phyloP scores from a whole-genome alignment of 2,113 vertebrate genomes.

The Calonectris borealis region DNA sequence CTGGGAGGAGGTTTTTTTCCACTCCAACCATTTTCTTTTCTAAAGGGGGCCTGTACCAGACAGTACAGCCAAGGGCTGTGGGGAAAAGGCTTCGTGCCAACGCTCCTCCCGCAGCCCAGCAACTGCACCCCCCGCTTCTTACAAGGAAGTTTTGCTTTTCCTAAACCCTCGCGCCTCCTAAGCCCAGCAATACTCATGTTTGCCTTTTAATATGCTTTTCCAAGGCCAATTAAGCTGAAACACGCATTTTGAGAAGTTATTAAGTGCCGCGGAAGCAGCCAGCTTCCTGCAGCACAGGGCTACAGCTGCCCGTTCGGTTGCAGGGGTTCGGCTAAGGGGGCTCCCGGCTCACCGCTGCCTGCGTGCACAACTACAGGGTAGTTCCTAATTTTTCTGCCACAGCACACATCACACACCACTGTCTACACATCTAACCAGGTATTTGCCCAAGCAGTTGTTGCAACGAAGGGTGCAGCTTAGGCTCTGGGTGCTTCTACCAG shows the following conservation, averaged over 20 bases:
- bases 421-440: background rate
- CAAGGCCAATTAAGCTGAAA: background rate
- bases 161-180: background rate
- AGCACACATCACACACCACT: background rate
- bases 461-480: background rate
- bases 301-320: background rate
- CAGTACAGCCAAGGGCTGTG: background rate
- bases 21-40: background rate
- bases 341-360: rapidly evolving
- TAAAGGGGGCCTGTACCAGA: background rate
- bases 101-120: background rate
- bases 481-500: background rate
- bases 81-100: background rate
- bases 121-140: background rate
- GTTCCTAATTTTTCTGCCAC: background rate
- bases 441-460: background rate
- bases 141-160: background rate
- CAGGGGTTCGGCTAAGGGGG: background rate
- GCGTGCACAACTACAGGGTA: rapidly evolving
- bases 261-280: background rate
- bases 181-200: background rate
- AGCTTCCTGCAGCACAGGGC: background rate
- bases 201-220: background rate
- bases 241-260: background rate
- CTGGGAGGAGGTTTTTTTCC: background rate